Percentiles rank a stretch among this genome's conserved stretches.
phyloP scores from a whole-genome alignment of 2,797 vertebrate genomes.

The Anolis apletophallus region DNA sequence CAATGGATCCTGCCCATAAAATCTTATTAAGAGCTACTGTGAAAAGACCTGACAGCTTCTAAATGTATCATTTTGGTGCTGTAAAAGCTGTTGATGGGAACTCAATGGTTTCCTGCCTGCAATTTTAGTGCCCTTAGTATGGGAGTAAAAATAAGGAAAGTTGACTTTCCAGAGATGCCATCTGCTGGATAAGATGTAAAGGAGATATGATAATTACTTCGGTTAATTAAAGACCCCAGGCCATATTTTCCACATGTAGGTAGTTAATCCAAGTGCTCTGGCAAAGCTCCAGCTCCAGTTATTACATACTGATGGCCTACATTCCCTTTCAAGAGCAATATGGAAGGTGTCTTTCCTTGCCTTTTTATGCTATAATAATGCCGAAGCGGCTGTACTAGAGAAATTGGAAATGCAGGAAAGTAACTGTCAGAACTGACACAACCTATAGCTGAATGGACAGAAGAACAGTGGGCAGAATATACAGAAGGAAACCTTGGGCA shows the following conservation, averaged over 20 bases:
- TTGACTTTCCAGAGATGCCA: slow-evolving; percentile 48
- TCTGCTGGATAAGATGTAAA: slow-evolving; percentile 48
- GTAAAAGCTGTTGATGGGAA: not conserved
- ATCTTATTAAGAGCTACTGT: slow-evolving; percentile 7
- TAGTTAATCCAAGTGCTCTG: slow-evolving; percentile 61
- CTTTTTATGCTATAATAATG: not conserved
- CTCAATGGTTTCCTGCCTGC: slow-evolving; percentile 6
- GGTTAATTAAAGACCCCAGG: slow-evolving; percentile 50
- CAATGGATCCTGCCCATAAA: not conserved
- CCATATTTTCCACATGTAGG: slow-evolving; percentile 39
- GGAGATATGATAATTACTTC: slow-evolving; percentile 20
- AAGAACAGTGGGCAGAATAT: not conserved
- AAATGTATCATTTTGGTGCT: not conserved
- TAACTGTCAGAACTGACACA: not conserved
- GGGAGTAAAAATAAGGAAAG: slow-evolving; percentile 6
- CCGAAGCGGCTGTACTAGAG: not conserved
- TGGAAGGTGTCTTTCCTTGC: slow-evolving; percentile 18
- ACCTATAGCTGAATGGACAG: slow-evolving; percentile 4
- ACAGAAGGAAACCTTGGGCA: not conserved
- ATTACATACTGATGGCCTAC: slow-evolving; percentile 55
- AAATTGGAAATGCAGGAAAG: not conserved
- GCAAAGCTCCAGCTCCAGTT: slow-evolving; percentile 59
- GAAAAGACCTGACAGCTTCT: slow-evolving; percentile 56
- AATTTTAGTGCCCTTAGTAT: not conserved
- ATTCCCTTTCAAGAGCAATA: slow-evolving; percentile 33